Evolutionary conservation across 2,113 vertebrate genomes (phyloP).

Genomic region (Varanus salvator): DNA sequence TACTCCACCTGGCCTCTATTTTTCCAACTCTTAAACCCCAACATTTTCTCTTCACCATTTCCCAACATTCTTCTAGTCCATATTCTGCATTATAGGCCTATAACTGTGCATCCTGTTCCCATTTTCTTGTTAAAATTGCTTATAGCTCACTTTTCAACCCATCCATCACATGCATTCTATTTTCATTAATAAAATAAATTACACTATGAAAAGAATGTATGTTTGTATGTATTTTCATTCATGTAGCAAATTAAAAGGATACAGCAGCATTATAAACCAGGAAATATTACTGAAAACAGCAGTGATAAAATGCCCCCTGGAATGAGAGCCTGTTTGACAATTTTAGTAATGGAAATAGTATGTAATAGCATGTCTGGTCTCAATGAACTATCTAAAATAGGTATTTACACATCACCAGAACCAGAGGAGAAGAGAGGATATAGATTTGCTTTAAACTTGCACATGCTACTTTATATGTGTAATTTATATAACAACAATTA

Average conservation of each 20-base stretch:
- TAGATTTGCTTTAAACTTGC: not conserved
- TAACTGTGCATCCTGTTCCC: not conserved
- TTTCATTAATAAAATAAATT: not conserved
- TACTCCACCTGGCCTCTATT: not conserved
- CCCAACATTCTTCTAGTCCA: not conserved
- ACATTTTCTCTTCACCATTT: not conserved
- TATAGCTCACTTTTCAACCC: not conserved
- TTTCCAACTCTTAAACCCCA: not conserved
- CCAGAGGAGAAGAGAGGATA: not conserved
- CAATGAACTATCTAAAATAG: not conserved
- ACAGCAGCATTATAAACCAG: not conserved
- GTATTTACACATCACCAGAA: not conserved
- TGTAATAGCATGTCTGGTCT: not conserved
- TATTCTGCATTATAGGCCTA: not conserved
- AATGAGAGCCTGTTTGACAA: not conserved
- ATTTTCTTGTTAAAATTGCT: not conserved
- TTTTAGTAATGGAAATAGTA: not conserved
- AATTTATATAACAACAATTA: too few species aligned
- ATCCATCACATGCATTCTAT: not conserved
- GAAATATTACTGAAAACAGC: not conserved
- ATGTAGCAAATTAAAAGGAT: not conserved
- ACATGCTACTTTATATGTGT: not conserved
- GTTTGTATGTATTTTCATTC: too few species aligned
- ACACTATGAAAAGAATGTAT: not conserved
- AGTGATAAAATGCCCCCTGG: too few species aligned